Percentiles rank a stretch among this genome's conserved stretches.
phyloP scores from a whole-genome alignment of 2,888 invertebrate species.

The Drosophila subquinaria region DNA sequence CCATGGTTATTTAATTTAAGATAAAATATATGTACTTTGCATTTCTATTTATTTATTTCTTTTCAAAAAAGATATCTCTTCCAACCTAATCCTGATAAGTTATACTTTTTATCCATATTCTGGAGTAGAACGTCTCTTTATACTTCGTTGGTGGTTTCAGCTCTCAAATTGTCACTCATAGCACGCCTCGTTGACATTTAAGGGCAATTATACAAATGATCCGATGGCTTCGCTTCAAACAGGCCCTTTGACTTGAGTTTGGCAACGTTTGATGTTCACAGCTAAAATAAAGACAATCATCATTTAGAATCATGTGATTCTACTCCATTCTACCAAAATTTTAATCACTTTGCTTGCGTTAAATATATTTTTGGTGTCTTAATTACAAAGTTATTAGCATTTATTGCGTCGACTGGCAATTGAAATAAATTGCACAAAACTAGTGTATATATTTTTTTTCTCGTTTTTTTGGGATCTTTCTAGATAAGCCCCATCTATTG shows the following conservation, averaged over 20 bases:
- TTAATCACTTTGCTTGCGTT: slow-evolving; percentile 63
- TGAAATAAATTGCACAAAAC: slow-evolving; percentile 67
- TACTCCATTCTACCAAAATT: slow-evolving; percentile 22
- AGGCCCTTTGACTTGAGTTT: slow-evolving; percentile 32
- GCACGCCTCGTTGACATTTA: slow-evolving; percentile 41
- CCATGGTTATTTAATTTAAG: no score
- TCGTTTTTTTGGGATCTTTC: slow-evolving; percentile 27
- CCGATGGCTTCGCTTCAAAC: slow-evolving; percentile 18
- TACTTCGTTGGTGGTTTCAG: slow-evolving; percentile 23
- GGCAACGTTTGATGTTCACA: slow-evolving; percentile 43
- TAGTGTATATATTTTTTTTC: slow-evolving; percentile 24
- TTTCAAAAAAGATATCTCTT: no score
- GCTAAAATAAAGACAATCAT: slow-evolving; percentile 37
- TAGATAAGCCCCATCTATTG: slow-evolving; percentile 54
- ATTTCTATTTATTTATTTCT: no score
- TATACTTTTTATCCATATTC: not conserved
- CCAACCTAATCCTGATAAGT: not conserved
- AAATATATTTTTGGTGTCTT: slow-evolving; percentile 60
- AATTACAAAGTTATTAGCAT: slow-evolving; percentile 71
- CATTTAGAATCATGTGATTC: slow-evolving; percentile 30
- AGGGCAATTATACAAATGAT: slow-evolving; percentile 47
- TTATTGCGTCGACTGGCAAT: slow-evolving; percentile 60
- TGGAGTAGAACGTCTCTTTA: not conserved
- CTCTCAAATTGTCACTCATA: slow-evolving; percentile 23
- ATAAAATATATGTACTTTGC: no score